Conservation (phyloP, 2,888 invertebrate genomes). For the Megaustenia siamemsis region DNA sequence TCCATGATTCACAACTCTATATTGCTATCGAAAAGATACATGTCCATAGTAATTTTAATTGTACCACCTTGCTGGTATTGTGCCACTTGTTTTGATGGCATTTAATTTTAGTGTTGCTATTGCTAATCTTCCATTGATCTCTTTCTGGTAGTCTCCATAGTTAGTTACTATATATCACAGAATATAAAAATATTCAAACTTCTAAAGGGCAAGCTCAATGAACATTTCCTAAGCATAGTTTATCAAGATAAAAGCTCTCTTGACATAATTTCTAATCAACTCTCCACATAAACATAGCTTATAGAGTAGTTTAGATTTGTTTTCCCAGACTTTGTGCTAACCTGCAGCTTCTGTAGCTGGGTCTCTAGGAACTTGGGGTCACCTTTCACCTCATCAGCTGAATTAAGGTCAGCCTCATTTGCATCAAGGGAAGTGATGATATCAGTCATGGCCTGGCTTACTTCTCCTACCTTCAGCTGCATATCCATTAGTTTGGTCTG, state of each 20-base stretch:
- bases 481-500: conserved; percentile 76
- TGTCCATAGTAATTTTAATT: too few species aligned
- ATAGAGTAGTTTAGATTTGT: neutral
- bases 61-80: too few species aligned
- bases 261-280: neutral
- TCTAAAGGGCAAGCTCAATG: neutral
- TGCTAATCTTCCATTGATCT: too few species aligned
- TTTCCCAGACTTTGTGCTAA: conserved; percentile 54
- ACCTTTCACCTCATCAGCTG: conserved; percentile 74
- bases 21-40: too few species aligned
- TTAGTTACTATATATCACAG: too few species aligned
- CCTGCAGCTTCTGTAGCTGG: conserved; percentile 78
- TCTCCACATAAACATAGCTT: neutral
- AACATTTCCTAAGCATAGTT: neutral
- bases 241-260: neutral
- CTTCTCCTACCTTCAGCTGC: conserved; percentile 77
- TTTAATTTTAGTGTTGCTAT: too few species aligned
- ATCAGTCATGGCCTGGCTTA: conserved; percentile 78
- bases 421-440: conserved; percentile 74
- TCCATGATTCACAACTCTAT: too few species aligned
- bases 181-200: neutral
- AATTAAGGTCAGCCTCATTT: conserved; percentile 72
- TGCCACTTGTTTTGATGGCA: too few species aligned
- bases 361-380: conserved; percentile 79
- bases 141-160: too few species aligned